These are phyloP conservation scores for Nasua narica DNA, from an alignment of 2,797 vertebrate genomes.

Conservation along the genomic window DNA sequence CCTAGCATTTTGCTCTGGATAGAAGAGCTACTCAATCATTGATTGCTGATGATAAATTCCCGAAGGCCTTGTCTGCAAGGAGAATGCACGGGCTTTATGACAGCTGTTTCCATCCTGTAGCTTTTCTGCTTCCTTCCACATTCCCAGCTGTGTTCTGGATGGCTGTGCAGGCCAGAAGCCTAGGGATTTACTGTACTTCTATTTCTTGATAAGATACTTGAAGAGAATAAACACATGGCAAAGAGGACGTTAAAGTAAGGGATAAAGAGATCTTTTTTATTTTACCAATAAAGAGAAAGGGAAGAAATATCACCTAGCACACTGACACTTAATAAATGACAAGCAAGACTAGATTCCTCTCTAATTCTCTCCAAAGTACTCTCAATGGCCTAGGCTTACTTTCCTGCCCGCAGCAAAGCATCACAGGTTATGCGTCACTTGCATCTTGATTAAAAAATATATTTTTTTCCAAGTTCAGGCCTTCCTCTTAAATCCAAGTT, in stretches of 20 bases:
- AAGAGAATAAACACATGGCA: slow-evolving; percentile 73
- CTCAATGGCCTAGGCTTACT: background rate
- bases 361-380: slow-evolving; percentile 49
- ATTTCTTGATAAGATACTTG: slow-evolving; percentile 75
- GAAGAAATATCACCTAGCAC: slow-evolving; percentile 53
- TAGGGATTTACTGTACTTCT: slow-evolving; percentile 76
- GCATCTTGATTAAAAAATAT: slow-evolving; percentile 28
- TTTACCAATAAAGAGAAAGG: slow-evolving; percentile 64
- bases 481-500: slow-evolving; percentile 31
- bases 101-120: slow-evolving; percentile 67
- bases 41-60: slow-evolving; percentile 26
- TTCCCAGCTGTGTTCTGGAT: slow-evolving; percentile 74
- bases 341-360: slow-evolving; percentile 21
- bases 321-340: slow-evolving; percentile 62
- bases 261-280: slow-evolving; percentile 65
- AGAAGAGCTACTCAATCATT: background rate
- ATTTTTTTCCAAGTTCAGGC: background rate
- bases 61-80: slow-evolving; percentile 26
- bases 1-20: background rate
- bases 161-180: slow-evolving; percentile 55
- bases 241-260: slow-evolving; percentile 69
- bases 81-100: slow-evolving; percentile 51
- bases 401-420: slow-evolving; percentile 37
- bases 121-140: slow-evolving; percentile 65
- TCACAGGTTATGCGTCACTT: background rate